A percentile compares a stretch with the other conserved stretches of the same genome.
Conservation (phyloP, 37 sponge, comb jelly and placozoan species). For the Halichondria panicea region DNA sequence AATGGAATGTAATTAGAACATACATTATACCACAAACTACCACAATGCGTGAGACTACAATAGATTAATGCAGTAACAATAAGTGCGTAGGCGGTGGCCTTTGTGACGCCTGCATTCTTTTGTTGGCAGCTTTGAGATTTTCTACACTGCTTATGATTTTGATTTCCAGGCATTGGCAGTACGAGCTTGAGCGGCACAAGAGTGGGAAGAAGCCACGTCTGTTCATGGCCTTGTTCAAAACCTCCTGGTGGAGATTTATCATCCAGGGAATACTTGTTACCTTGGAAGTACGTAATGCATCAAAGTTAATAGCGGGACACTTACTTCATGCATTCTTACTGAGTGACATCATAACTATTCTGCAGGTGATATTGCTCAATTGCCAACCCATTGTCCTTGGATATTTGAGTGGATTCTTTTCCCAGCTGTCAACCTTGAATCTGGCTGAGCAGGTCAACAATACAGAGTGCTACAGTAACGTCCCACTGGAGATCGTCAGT, state of each 20-base stretch:
- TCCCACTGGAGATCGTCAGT: conserved; percentile 4
- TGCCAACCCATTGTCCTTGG: conserved; percentile 64
- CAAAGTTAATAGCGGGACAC: background rate
- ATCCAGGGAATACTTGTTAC: conserved; percentile 23
- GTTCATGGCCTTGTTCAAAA: conserved; percentile 42
- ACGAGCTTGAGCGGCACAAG: conserved; percentile 39
- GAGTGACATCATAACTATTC: background rate
- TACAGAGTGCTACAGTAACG: background rate
- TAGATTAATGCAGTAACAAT: too few species aligned
- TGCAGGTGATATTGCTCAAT: conserved; percentile 46
- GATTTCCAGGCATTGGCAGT: conserved; percentile 38
- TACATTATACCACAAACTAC: too few species aligned
- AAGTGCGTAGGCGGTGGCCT: too few species aligned
- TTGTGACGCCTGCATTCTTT: too few species aligned
- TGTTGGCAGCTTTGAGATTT: too few species aligned
- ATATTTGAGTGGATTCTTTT: conserved; percentile 58
- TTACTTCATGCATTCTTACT: background rate
- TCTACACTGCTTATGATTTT: too few species aligned
- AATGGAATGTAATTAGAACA: too few species aligned
- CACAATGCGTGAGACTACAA: too few species aligned
- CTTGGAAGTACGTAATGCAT: conserved; percentile 27
- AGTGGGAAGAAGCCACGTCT: conserved; percentile 37
- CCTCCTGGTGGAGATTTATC: conserved; percentile 35
- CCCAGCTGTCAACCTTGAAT: background rate
- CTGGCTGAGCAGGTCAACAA: background rate